phyloP scores from a whole-genome alignment of 1,140 invertebrate species.

The Ericerus pela region DNA sequence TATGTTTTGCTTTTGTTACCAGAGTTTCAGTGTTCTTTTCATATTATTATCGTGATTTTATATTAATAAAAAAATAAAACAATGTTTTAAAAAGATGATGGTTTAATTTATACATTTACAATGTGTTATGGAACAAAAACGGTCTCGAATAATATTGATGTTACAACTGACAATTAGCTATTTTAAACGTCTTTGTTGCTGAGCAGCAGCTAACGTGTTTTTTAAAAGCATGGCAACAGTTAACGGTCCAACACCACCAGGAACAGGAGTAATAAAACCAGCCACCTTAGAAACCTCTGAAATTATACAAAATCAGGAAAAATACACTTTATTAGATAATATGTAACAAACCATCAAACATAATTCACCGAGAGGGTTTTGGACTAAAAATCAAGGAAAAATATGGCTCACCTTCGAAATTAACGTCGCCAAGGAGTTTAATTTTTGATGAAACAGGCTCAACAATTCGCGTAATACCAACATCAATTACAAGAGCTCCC shows the following conservation, averaged over 20 bases:
- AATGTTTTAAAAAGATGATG: too few relatives aligned
- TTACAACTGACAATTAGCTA: too few relatives aligned
- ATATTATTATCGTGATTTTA: slow-evolving; percentile 2
- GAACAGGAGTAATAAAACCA: slow-evolving; percentile 68
- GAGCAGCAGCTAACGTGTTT: slow-evolving; percentile 62
- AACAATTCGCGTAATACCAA: slow-evolving; percentile 62
- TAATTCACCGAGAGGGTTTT: too few relatives aligned
- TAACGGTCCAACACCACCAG: slow-evolving; percentile 79
- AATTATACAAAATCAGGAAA: slow-evolving; percentile 11
- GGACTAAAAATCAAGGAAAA: too few relatives aligned
- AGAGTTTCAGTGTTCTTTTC: background rate
- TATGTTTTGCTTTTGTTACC: slow-evolving; percentile 8
- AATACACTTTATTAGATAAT: too few relatives aligned
- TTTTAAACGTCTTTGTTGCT: too few relatives aligned
- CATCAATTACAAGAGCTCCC: slow-evolving; percentile 75
- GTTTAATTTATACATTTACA: too few relatives aligned
- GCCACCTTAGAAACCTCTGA: slow-evolving; percentile 51
- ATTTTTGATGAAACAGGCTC: slow-evolving; percentile 45
- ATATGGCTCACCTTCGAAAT: slow-evolving; percentile 68
- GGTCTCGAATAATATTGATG: too few relatives aligned
- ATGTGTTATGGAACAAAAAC: too few relatives aligned
- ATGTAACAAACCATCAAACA: too few relatives aligned
- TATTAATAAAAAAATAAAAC: slow-evolving; percentile 5
- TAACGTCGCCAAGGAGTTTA: slow-evolving; percentile 73
- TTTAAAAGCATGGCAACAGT: slow-evolving; percentile 78